phyloP scores from a whole-genome alignment of 1,140 invertebrate species.

The Drosophila baimaii region DNA sequence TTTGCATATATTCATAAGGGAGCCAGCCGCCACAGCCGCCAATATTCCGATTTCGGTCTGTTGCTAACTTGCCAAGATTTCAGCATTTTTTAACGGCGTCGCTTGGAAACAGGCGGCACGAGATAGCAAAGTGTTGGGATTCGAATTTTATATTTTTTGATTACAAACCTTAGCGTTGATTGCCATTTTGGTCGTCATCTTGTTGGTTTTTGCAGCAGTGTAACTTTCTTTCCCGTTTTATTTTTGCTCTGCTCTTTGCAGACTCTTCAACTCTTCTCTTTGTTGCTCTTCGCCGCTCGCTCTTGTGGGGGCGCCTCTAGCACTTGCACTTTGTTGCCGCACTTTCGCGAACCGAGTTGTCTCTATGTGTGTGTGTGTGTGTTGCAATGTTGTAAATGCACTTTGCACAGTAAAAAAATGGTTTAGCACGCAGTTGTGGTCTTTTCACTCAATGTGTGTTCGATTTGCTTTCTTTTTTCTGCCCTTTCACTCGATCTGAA shows the following conservation, averaged over 20 bases:
- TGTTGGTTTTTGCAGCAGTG: not conserved
- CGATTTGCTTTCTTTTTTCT: conserved; percentile 22
- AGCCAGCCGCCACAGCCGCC: not conserved
- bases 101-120: conserved; percentile 5
- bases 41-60: conserved; percentile 30
- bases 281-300: conserved; percentile 6
- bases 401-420: conserved; percentile 48
- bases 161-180: conserved; percentile 79
- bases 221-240: conserved; percentile 37
- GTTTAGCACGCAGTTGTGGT: conserved; percentile 1
- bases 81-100: not conserved
- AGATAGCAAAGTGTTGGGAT: not conserved
- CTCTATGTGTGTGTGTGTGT: conserved; percentile 4
- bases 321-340: conserved; percentile 51
- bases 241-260: conserved; percentile 8
- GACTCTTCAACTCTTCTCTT: conserved; percentile 1
- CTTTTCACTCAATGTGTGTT: conserved; percentile 5
- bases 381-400: conserved; percentile 19
- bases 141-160: not conserved
- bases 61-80: conserved; percentile 44
- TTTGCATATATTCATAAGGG: conserved; percentile 13
- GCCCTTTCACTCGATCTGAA: conserved; percentile 47
- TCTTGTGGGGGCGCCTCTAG: conserved; percentile 24
- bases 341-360: conserved; percentile 15
- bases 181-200: conserved; percentile 81